Base-by-base conservation (phyloP, 30 jellyfish, hydroid and myxozoan species). In the Aurelia aurita region DNA sequence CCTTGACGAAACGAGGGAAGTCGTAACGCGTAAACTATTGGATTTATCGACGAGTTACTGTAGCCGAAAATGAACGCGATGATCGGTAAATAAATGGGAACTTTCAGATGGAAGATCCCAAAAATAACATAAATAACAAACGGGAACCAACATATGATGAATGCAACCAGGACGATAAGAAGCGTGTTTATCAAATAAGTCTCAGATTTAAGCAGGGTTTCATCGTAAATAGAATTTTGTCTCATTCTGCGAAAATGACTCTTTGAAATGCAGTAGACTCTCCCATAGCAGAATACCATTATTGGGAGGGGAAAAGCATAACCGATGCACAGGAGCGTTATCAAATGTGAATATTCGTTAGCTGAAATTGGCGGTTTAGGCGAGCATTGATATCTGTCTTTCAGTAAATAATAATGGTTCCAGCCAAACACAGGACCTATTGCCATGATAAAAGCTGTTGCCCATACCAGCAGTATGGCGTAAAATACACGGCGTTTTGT, bases 401-500 rank as follows among this genome's bases (percentile, higher is more conserved):
- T 43, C 49, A 76, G 29, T 10, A 72, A 60, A 65, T 44, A 25
- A 66, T 90, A 90, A 11, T 82, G 63, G 80, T 85, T 84, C 97
- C 97, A 90, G 35, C 97, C 97, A 31, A 90, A 45, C 7, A 79
- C 44, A 20, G 97, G 97, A 23, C 96, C 97, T 13, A 80, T 64
- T 5, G 97, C 97, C 27, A 90, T 72, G 1, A 69, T 62, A 14
- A 75, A 31, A 0, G 97, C 70, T 14, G 66, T 28, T 26, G 74
- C 11, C 97, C 97, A 90, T 2, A 90, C 63, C 22, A 25, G 16
- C 5, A 46, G 34, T 11, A 83, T 84, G 29, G 71, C 27, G 34
- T 9, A 19, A 18, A 67, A 23, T 2, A 86, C 86, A n/a, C 68
- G 53, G 18, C 47, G 58, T 29, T 73, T 65, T 14, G 86, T 87